Evolutionary conservation across 2,888 invertebrate genomes (phyloP).

Genomic region (Orchesella flavescens): DNA sequence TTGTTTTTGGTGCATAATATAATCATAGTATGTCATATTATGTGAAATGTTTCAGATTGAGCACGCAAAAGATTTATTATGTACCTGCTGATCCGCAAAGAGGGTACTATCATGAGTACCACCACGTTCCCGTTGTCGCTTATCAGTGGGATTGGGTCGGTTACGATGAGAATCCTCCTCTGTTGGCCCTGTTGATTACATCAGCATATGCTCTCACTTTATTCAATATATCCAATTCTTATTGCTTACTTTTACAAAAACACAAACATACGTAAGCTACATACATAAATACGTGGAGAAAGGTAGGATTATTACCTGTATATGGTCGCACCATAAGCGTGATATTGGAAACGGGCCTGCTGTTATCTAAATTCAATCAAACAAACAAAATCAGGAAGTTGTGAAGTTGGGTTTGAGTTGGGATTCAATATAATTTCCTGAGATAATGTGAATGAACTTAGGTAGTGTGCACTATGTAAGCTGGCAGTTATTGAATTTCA

Average conservation of each 20-base stretch:
- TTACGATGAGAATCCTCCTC: conserved; percentile 22
- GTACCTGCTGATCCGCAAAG: conserved; percentile 69
- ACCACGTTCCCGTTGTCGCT: conserved; percentile 44
- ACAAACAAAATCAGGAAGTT: background rate
- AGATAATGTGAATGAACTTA: background rate
- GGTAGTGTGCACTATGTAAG: too few relatives aligned
- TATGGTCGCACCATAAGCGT: conserved; percentile 69
- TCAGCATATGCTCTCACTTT: background rate
- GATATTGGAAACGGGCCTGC: conserved; percentile 68
- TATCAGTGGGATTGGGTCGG: conserved; percentile 23
- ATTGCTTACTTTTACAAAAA: too few relatives aligned
- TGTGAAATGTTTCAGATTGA: background rate
- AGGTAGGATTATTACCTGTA: conserved; percentile 30
- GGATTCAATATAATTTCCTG: background rate
- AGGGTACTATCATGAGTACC: conserved; percentile 62
- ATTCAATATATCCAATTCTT: too few relatives aligned
- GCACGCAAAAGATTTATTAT: conserved; percentile 13
- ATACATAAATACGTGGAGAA: background rate
- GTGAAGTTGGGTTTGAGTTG: background rate
- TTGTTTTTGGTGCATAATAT: too few relatives aligned
- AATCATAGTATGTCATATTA: too few relatives aligned
- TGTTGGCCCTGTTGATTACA: conserved; percentile 22
- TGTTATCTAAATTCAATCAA: conserved; percentile 62
- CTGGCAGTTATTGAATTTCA: background rate
- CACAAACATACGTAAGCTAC: too few relatives aligned